These are phyloP conservation scores for Cardiocondyla obscurior DNA, from an alignment of 1,140 invertebrate species.

Conservation along the genomic window DNA sequence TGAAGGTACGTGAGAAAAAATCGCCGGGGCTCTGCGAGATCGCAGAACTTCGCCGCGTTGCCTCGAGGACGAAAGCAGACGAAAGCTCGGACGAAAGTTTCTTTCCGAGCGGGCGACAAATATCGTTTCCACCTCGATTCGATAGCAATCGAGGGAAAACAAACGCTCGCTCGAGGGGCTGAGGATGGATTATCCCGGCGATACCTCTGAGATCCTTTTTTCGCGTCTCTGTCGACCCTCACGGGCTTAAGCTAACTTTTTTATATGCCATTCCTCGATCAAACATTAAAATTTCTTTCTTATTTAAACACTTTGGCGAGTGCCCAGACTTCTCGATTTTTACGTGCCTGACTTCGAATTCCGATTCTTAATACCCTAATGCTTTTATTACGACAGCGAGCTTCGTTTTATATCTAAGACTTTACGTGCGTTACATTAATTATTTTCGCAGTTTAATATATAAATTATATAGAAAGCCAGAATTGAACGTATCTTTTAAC, in stretches of 20 bases:
- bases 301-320: not conserved
- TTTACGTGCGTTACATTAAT: not conserved
- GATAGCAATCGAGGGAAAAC: slow-evolving; percentile 71
- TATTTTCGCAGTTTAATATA: not conserved
- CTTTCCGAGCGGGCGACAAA: slow-evolving; percentile 62
- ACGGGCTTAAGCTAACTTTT: slow-evolving; percentile 13
- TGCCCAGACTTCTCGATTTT: not conserved
- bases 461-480: not conserved
- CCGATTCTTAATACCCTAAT: not conserved
- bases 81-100: slow-evolving; percentile 58
- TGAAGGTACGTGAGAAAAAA: slow-evolving; percentile 7
- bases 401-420: not conserved
- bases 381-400: not conserved
- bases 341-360: not conserved
- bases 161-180: slow-evolving; percentile 55
- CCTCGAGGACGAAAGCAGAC: not conserved
- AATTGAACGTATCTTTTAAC: not conserved
- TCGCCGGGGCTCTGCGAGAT: not conserved
- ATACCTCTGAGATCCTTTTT: slow-evolving; percentile 9
- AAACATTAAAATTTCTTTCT: slow-evolving; percentile 1
- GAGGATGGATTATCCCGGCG: slow-evolving; percentile 56
- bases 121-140: slow-evolving; percentile 68
- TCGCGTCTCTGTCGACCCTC: not conserved
- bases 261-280: not conserved
- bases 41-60: not conserved